Percentiles rank a stretch among this genome's conserved stretches.
Evolutionary conservation across 2,113 vertebrate genomes (phyloP).

Genomic region (Tragelaphus strepsiceros): DNA sequence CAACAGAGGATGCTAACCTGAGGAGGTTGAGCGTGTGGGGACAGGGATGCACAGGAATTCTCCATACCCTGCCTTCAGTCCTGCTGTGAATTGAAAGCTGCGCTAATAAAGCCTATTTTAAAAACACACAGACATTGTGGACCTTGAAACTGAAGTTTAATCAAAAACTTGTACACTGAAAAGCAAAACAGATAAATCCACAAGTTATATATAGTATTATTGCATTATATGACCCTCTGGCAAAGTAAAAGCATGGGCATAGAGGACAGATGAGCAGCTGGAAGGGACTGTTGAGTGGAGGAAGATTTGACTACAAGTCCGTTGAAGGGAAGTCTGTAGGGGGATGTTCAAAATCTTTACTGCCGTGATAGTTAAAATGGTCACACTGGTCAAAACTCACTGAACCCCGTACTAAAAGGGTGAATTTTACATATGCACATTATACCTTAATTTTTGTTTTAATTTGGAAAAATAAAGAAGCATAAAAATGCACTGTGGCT

Average conservation of each 20-base stretch:
- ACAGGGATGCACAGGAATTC: neutral
- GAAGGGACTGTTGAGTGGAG: too few relatives aligned
- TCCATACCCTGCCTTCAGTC: neutral
- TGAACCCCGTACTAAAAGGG: neutral
- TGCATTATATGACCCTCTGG: neutral
- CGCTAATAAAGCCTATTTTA: neutral
- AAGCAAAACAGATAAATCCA: neutral
- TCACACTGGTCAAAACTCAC: neutral
- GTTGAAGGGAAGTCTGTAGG: neutral
- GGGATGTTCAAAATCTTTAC: neutral
- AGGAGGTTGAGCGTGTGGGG: rapidly evolving
- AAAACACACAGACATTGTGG: neutral
- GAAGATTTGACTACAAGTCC: rapidly evolving
- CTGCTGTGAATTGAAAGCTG: neutral
- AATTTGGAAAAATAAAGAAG: neutral
- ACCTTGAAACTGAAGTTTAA: neutral
- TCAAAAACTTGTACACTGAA: neutral
- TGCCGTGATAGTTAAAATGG: neutral
- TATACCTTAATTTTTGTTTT: neutral
- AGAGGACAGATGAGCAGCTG: neutral
- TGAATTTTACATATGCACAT: neutral
- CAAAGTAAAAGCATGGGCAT: neutral
- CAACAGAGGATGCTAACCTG: rapidly evolving
- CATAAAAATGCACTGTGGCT: neutral
- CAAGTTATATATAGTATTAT: neutral